Evolutionary conservation across 2,888 invertebrate genomes (phyloP).

Genomic region (Campoplex capitator): DNA sequence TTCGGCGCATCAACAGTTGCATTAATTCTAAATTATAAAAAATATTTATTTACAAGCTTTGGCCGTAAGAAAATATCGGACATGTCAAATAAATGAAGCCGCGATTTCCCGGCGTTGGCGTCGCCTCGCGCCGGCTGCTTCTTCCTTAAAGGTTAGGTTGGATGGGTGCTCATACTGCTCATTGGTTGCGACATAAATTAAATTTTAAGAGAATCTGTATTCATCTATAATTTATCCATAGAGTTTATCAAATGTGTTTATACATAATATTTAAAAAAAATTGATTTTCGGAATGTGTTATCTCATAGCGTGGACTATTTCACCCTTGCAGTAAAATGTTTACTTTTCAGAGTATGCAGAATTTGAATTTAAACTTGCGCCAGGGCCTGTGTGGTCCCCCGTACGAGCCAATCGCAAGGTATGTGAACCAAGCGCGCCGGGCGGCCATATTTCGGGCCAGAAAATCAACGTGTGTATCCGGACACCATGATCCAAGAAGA

Average conservation of each 20-base stretch:
- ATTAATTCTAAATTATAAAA: neutral
- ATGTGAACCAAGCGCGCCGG: conserved; percentile 91
- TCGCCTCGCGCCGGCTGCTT: neutral
- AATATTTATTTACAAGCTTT: conserved; percentile 5
- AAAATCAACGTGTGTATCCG: conserved; percentile 59
- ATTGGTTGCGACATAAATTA: neutral
- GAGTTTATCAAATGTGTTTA: neutral
- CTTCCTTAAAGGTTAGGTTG: neutral
- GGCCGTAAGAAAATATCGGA: conserved; percentile 4
- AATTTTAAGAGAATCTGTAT: neutral
- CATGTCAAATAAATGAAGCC: conserved; percentile 18
- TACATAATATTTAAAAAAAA: too few relatives aligned
- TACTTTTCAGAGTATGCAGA: neutral
- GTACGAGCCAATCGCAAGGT: conserved; percentile 81
- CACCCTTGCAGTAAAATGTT: too few relatives aligned
- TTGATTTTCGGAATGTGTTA: neutral
- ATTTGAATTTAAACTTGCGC: neutral
- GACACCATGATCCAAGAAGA: conserved; percentile 40
- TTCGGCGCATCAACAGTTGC: neutral
- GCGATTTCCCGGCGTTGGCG: conserved; percentile 1
- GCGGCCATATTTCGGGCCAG: conserved; percentile 91
- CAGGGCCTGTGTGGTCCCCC: conserved; percentile 30
- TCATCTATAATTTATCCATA: neutral
- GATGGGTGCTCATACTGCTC: too few relatives aligned
- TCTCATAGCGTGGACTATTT: neutral